A percentile compares a stretch with the other conserved stretches of the same genome.
Conservation (phyloP, 2,113 vertebrate species). For the Tachysurus vachellii region DNA sequence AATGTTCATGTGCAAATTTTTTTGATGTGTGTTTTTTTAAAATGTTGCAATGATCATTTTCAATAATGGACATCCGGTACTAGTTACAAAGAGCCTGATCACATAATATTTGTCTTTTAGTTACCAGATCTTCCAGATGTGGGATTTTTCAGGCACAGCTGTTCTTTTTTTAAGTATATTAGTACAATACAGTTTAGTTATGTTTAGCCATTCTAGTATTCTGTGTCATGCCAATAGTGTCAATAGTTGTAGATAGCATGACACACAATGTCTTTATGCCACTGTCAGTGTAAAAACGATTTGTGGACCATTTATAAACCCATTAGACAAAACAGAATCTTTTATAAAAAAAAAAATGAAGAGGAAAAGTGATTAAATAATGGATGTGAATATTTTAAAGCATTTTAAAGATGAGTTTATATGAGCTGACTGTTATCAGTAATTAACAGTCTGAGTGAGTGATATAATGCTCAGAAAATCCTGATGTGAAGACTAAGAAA, state of each 20-base stretch:
- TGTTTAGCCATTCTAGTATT: background rate
- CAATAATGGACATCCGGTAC: background rate
- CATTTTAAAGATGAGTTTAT: background rate
- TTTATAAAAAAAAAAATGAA: background rate
- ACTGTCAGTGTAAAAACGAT: background rate
- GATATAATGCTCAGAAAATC: background rate
- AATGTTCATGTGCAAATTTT: constrained; percentile 21
- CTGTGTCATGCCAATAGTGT: background rate
- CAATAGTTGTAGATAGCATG: background rate
- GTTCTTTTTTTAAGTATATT: background rate
- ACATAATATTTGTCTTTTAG: background rate
- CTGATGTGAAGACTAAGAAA: background rate
- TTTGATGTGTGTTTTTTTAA: constrained; percentile 2
- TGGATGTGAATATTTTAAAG: background rate
- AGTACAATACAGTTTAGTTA: background rate
- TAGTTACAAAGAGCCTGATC: background rate
- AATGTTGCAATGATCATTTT: background rate
- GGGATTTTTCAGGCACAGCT: background rate
- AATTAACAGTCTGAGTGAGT: background rate
- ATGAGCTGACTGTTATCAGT: background rate
- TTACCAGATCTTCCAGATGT: background rate
- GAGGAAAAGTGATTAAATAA: background rate
- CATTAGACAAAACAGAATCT: background rate
- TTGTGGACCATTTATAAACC: background rate
- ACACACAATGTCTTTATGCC: background rate